A percentile compares a stretch with the other conserved stretches of the same genome.
These are phyloP conservation scores for Ooceraea biroi DNA, from an alignment of 1,140 invertebrate genomes.

Conservation along the genomic window DNA sequence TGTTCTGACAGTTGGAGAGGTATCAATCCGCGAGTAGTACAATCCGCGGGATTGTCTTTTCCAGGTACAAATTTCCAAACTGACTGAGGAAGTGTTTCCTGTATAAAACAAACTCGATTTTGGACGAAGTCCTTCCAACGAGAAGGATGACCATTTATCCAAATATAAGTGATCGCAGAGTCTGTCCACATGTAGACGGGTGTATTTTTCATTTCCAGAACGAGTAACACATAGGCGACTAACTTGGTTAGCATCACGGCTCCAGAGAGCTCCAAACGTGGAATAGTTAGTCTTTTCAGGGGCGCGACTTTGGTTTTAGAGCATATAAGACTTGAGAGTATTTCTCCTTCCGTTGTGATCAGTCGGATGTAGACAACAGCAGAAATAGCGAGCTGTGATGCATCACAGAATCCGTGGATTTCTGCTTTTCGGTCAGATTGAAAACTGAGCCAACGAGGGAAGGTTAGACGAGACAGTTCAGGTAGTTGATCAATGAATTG, in stretches of 20 bases:
- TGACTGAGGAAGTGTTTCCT: not conserved
- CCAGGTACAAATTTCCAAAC: not conserved
- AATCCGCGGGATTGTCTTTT: not conserved
- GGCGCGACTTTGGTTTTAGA: constrained; percentile 1
- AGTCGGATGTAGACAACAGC: constrained; percentile 61
- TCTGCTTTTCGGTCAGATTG: not conserved
- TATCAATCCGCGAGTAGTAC: not conserved
- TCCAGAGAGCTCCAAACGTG: not conserved
- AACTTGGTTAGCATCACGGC: not conserved
- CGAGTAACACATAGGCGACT: accelerated
- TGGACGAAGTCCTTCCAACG: constrained; percentile 57
- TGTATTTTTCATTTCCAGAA: not conserved
- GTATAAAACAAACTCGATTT: constrained; percentile 33
- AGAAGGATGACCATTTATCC: constrained; percentile 43
- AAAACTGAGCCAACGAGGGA: constrained; percentile 3
- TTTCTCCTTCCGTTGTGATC: not conserved
- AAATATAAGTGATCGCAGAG: constrained; percentile 14
- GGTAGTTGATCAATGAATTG: no score
- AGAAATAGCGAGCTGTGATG: constrained; percentile 66
- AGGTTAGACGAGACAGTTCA: no score
- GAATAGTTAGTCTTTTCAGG: not conserved
- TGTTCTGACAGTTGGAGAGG: not conserved
- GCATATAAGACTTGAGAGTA: not conserved
- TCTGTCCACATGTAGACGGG: not conserved
- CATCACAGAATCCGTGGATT: constrained; percentile 71